A percentile compares a stretch with the other conserved stretches of the same genome.
Evolutionary conservation across 2,797 vertebrate genomes (phyloP).

Genomic region (Harpagifer antarcticus): DNA sequence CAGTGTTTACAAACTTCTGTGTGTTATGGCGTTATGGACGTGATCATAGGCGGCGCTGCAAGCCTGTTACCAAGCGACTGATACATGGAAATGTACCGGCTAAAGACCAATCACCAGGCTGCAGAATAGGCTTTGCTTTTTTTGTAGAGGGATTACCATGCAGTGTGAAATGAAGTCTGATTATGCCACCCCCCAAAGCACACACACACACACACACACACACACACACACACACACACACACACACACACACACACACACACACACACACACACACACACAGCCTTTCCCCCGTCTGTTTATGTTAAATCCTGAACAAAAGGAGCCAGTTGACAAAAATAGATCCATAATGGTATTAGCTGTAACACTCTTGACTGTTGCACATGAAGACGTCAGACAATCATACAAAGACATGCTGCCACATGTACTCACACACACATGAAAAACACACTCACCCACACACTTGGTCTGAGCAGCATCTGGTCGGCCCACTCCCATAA

Average conservation of each 20-base stretch:
- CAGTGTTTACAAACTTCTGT: conserved; percentile 22
- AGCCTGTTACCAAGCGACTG: conserved; percentile 62
- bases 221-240: neutral
- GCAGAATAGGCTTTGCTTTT: conserved; percentile 69
- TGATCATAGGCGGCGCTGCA: conserved; percentile 48
- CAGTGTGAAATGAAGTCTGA: conserved; percentile 79
- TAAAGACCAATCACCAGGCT: conserved; percentile 71
- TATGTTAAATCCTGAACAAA: conserved; percentile 45
- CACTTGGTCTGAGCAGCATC: conserved; percentile 51
- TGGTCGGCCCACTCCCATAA: conserved; percentile 68
- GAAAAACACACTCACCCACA: conserved; percentile 9
- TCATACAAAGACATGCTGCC: conserved; percentile 35
- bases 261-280: neutral
- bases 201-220: conserved; percentile 8
- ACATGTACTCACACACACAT: conserved; percentile 17
- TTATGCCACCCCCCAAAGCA: conserved; percentile 41
- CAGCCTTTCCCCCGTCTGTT: neutral
- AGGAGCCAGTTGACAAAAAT: conserved; percentile 48
- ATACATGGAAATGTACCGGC: conserved; percentile 55
- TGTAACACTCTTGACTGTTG: conserved; percentile 41
- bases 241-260: too few relatives aligned
- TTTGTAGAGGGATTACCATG: conserved; percentile 70
- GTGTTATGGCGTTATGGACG: conserved; percentile 45
- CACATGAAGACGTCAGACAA: conserved; percentile 53
- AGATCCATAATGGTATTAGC: conserved; percentile 59